Base-by-base conservation (phyloP, 2,888 invertebrate genomes). In the Leucophenga maculata region DNA sequence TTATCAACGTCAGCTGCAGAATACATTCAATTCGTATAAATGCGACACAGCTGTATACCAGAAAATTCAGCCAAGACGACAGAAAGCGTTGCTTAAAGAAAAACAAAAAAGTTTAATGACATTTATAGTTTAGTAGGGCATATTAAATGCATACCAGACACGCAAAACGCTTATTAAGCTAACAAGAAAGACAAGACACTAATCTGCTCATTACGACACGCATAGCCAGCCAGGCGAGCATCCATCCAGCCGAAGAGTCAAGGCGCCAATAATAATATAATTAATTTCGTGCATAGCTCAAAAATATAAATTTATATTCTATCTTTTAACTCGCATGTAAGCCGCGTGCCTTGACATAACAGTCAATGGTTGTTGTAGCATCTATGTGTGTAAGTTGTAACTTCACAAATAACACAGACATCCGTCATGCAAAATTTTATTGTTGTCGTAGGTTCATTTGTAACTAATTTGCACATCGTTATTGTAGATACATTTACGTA, bases 371-470 rank as follows among this genome's bases (percentile, higher is more conserved):
- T 26, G 4, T 26, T 26, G n/a, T n/a, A n/a, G n/a, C 26, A 26
- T 26, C n/a, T n/a, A 26, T 4, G 3, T 26, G 4, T 4, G 4
- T 26, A 26, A 26, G 26, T 26, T 26, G 4, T 26, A 26, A 26
- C 26, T 26, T 26, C 8, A 39, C 39, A 39, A 32, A 32, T 6
- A 32, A 8, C 8, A 8, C 39, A 39, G 39, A 39, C 39, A 39
- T 26, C 26, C 26, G 26, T 26, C 39, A 39, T 8, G 3, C 26
- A 26, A 46, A 46, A 26, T 20, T 72, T 77, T 22, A 64, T 80
- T 81, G 84, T 81, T 82, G 82, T 78, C 72, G 80, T 81, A 77
- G 80, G 76, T 74, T 81, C 82, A 76, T 78, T 83, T 80, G 80
- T 80, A 75, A 80, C 80, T 80, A 83, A 80, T 80, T 80, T 80